Evolutionary conservation across 2,888 invertebrate species (phyloP), one percentile per base, ranked within the genome.

Genomic region (Ennomos quercinarius): DNA sequence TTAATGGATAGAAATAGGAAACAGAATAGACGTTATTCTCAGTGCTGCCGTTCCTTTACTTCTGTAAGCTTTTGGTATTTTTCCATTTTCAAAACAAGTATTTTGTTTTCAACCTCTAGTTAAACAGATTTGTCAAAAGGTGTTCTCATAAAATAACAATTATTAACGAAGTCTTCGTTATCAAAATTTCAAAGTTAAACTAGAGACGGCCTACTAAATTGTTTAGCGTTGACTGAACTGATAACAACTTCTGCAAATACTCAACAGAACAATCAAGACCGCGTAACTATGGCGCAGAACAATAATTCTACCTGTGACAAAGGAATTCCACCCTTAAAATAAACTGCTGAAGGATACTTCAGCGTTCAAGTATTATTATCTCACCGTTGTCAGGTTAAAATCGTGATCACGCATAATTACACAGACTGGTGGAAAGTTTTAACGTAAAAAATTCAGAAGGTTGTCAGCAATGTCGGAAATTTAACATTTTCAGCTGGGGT

Each of bases 1-100:
- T 83, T 74, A 81, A 84, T 83, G 74, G 70, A 60, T 64, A 59
- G 58, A 64, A 63, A 66, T 70, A 61, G 66, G 66, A 69, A 70
- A 73, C 71, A 67, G 40, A 57, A 58, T 55, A 45, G 37, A 5
- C 27, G 27, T 6, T 45, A 58, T 61, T 61, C 37, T 56, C 41
- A 10, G 27, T 47, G 34, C 48, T 27, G 9, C 13, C 12, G 8
- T 37, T 17, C 35, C 9, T 43, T 13, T 37, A 38, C n/a, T 37
- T 55, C 35, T 12, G 36, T 27, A 6, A 27, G 5, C 4, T 6
- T 27, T 6, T 5, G 27, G 27, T 27, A 27, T 6, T 27, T 27
- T 0, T 27, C 17, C 17, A 2, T 17, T 17, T 17, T 17, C 17
- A 17, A n/a, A 17, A 17, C 17, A 27, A 17, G 17, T 17, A 27